These are phyloP conservation scores for Dendrolimus kikuchii DNA, from an alignment of 1,140 invertebrate species.

Conservation along the genomic window DNA sequence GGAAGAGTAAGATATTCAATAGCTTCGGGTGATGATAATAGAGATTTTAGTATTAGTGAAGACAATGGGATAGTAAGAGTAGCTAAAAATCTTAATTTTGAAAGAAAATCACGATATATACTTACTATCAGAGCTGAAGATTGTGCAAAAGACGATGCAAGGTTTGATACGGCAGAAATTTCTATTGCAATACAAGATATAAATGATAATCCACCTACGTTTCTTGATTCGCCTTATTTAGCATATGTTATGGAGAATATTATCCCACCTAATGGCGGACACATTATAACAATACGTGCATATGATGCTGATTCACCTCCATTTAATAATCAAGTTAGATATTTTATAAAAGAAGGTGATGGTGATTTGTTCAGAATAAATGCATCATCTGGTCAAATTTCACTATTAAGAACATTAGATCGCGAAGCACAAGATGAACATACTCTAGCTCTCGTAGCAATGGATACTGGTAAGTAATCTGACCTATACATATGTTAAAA, in stretches of 20 bases:
- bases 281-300: conserved; percentile 86
- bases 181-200: conserved; percentile 88
- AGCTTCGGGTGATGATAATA: conserved; percentile 89
- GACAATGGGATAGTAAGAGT: conserved; percentile 91
- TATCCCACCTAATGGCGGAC: conserved; percentile 82
- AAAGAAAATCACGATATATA: conserved; percentile 87
- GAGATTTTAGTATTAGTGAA: conserved; percentile 92
- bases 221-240: conserved; percentile 91
- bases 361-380: conserved; percentile 91
- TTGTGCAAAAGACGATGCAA: conserved; percentile 79
- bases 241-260: conserved; percentile 95
- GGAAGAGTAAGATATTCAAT: conserved; percentile 92
- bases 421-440: conserved; percentile 88
- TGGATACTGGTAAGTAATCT: conserved; percentile 88
- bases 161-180: conserved; percentile 82
- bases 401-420: conserved; percentile 85
- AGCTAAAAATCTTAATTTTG: conserved; percentile 93
- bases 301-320: conserved; percentile 93
- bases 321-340: conserved; percentile 90
- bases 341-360: conserved; percentile 94
- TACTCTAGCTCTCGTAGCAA: conserved; percentile 87
- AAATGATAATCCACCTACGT: conserved; percentile 95
- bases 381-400: conserved; percentile 90
- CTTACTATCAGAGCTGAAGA: conserved; percentile 92
- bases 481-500: conserved; percentile 1